Evolutionary conservation across 2,888 invertebrate species (phyloP), one percentile per base, ranked within the genome.

Genomic region (Caenorhabditis sp.): DNA sequence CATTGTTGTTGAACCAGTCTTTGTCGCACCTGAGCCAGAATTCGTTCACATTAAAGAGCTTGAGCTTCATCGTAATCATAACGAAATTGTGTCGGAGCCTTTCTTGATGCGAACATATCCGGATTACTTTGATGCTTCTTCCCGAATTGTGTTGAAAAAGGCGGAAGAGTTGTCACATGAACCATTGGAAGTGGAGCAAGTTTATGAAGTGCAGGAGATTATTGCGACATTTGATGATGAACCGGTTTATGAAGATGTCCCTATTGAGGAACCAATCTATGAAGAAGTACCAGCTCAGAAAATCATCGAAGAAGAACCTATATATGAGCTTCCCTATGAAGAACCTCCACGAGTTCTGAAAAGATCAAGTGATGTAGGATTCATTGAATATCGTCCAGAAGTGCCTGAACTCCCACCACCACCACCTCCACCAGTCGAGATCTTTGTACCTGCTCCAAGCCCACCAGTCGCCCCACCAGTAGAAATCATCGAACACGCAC

Each of bases 191-290:
- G 0, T 49, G 17, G 23, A 49, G 0, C 60, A 59, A 1, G 64
- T 60, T 5, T 67, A 36, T 36, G 59, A 38, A 38, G 21, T 36
- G 21, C 67, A 65, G 43, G 68, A 68, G 38, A 10, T 65, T 0
- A 56, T 62, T 49, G 63, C 43, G 10, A 57, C 43, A 17, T 71
- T 71, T 14, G 70, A 65, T 25, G 73, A 62, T 4, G 62, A 62
- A 25, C 60, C 60, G n/a, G 23, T 49, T 26, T 60, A 60, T 26
- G 60, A 60, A 2, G 60, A 60, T n/a, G 52, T 52, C 5, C 52
- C 50, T 31, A 10, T 31, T 4, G 50, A 50, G 20, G 53, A 10
- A 17, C 20, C 10, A 58, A 36, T 26, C 58, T 10, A n/a, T 58
- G 10, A 27, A 36, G 20, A 20, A 23, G 10, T 21, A 7, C 23